phyloP scores from a whole-genome alignment of 2,888 invertebrate species.

The Philaethria dido region DNA sequence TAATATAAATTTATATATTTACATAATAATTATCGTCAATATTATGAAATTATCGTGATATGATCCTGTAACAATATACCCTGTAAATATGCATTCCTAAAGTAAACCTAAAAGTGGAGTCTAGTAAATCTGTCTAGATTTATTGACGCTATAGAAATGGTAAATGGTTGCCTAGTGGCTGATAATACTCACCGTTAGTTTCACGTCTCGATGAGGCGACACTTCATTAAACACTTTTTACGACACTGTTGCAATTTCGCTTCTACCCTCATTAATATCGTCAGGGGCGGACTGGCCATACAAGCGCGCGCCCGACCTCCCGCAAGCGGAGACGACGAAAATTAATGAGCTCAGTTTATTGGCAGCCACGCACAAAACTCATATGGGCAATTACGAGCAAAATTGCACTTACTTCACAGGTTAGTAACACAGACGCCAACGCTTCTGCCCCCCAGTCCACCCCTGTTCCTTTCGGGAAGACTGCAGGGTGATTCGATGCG shows the following conservation, averaged over 20 bases:
- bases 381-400: slow-evolving; percentile 84
- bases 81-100: slow-evolving; percentile 33
- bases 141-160: slow-evolving; percentile 46
- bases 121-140: slow-evolving; percentile 38
- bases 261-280: slow-evolving; percentile 84
- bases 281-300: slow-evolving; percentile 85
- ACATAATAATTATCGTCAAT: slow-evolving; percentile 8
- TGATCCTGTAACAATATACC: slow-evolving; percentile 26
- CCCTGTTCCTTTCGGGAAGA: slow-evolving; percentile 82
- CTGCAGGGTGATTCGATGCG: slow-evolving; percentile 77
- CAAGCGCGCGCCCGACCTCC: slow-evolving; percentile 83
- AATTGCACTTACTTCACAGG: slow-evolving; percentile 84
- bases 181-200: slow-evolving; percentile 74
- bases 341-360: slow-evolving; percentile 84
- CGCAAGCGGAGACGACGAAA: slow-evolving; percentile 83
- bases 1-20: not conserved
- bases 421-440: slow-evolving; percentile 81
- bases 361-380: slow-evolving; percentile 84
- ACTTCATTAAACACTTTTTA: slow-evolving; percentile 75
- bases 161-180: slow-evolving; percentile 52
- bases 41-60: slow-evolving; percentile 41
- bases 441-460: slow-evolving; percentile 82
- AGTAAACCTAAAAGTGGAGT: slow-evolving; percentile 27
- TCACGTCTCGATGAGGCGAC: slow-evolving; percentile 72
- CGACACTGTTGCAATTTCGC: slow-evolving; percentile 81